phyloP scores from a whole-genome alignment of 2,113 vertebrate genomes.

The Oreochromis spilurus region DNA sequence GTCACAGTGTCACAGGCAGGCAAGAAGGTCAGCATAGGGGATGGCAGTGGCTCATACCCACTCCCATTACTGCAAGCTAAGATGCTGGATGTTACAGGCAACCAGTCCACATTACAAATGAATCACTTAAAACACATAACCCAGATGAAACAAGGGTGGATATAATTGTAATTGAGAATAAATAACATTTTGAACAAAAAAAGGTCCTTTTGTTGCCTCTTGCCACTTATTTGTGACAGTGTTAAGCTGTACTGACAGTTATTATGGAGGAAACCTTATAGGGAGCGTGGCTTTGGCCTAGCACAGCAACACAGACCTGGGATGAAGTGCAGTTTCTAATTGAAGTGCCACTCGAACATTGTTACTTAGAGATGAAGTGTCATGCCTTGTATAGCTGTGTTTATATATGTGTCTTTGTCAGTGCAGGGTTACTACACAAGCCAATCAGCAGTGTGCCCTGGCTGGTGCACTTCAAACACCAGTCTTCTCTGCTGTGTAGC shows the following conservation, averaged over 20 bases:
- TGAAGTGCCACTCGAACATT: slow-evolving; percentile 43
- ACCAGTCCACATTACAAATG: background rate
- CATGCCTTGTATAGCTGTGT: background rate
- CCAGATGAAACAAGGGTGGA: background rate
- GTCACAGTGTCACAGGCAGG: slow-evolving; percentile 60
- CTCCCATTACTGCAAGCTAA: slow-evolving; percentile 4
- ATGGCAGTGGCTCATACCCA: slow-evolving; percentile 2
- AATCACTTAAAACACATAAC: background rate
- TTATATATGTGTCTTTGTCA: background rate
- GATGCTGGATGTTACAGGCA: background rate
- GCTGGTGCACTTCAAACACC: slow-evolving; percentile 56
- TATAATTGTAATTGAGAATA: background rate
- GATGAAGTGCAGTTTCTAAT: background rate
- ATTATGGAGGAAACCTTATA: slow-evolving; percentile 33
- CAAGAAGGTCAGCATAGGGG: slow-evolving; percentile 71
- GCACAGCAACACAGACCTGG: background rate
- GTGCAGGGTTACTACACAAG: slow-evolving; percentile 10
- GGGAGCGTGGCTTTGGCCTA: background rate
- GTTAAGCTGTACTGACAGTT: slow-evolving; percentile 24
- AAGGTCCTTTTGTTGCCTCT: background rate
- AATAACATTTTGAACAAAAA: background rate
- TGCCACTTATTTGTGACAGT: slow-evolving; percentile 23
- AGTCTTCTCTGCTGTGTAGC: slow-evolving; percentile 36
- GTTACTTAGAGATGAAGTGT: slow-evolving; percentile 35
- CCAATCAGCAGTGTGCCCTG: slow-evolving; percentile 41